Evolutionary conservation across 2,113 vertebrate species (phyloP).

Genomic region (Phrynosoma platyrhinos): DNA sequence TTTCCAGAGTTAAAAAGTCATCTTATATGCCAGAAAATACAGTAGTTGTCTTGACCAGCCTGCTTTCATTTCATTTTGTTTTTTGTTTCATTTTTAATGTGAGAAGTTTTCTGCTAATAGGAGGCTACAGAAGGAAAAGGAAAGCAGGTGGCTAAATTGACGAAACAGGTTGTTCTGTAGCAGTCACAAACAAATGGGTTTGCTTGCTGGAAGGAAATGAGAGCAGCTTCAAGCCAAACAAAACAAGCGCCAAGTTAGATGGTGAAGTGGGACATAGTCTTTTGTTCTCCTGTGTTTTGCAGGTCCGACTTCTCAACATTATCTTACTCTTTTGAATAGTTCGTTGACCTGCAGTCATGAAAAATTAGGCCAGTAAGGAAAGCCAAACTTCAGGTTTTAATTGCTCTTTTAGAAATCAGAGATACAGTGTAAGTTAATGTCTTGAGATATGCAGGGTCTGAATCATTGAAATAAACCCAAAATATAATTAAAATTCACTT

Average conservation of each 20-base stretch:
- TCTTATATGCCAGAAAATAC: not conserved
- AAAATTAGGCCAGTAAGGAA: not conserved
- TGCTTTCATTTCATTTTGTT: not conserved
- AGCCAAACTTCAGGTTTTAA: not conserved
- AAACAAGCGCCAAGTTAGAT: not conserved
- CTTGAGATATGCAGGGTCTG: not conserved
- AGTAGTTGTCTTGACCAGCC: not conserved
- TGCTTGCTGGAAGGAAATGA: constrained; percentile 7
- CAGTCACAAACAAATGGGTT: constrained; percentile 16
- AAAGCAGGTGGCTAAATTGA: constrained; percentile 43
- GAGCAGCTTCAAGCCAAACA: constrained; percentile 18
- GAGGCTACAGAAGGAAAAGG: constrained; percentile 30
- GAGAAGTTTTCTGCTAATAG: not conserved
- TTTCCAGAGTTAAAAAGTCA: too few species aligned
- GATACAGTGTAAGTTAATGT: not conserved
- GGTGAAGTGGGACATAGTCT: not conserved
- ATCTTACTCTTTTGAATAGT: not conserved
- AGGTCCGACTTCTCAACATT: constrained; percentile 19
- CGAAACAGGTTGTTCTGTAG: constrained; percentile 21
- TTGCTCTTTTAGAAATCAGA: not conserved
- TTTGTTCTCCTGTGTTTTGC: not conserved
- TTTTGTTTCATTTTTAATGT: not conserved
- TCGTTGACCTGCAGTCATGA: not conserved
- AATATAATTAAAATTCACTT: not conserved
- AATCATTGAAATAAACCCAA: not conserved